Percentiles rank a stretch among this genome's conserved stretches.
These are phyloP conservation scores for Acrossocheilus wenchowensis DNA, from an alignment of 2,797 vertebrate genomes.

Conservation along the genomic window DNA sequence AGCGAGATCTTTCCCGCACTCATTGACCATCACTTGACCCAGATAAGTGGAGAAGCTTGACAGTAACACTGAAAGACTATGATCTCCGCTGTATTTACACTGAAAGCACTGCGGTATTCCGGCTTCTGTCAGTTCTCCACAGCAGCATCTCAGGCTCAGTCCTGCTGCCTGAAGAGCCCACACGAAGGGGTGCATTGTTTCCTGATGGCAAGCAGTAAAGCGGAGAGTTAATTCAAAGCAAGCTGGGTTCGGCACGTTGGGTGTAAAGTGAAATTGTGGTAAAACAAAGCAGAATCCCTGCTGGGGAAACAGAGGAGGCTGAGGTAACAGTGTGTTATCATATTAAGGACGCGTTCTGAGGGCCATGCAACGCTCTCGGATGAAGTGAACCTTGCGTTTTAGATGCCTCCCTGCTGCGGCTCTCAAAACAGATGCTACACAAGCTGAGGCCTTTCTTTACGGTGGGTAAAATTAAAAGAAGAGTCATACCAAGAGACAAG, in stretches of 20 bases:
- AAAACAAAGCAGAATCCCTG: slow-evolving; percentile 30
- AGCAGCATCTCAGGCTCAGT: slow-evolving; percentile 10
- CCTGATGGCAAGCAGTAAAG: slow-evolving; percentile 41
- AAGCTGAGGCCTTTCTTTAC: slow-evolving; percentile 33
- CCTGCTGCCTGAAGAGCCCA: slow-evolving; percentile 38
- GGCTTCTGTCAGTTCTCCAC: slow-evolving; percentile 18
- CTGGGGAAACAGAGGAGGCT: slow-evolving; percentile 20
- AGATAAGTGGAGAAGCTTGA: slow-evolving; percentile 33
- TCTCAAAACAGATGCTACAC: slow-evolving; percentile 41
- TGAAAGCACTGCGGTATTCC: background rate
- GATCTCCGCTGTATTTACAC: slow-evolving; percentile 8
- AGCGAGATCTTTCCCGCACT: background rate
- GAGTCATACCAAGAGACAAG: slow-evolving; percentile 27
- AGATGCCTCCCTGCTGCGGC: slow-evolving; percentile 49
- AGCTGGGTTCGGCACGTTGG: slow-evolving; percentile 30
- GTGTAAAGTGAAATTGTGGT: slow-evolving; percentile 45
- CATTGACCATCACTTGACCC: slow-evolving; percentile 42
- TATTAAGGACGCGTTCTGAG: slow-evolving; percentile 54
- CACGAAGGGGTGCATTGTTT: slow-evolving; percentile 54
- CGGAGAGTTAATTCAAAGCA: slow-evolving; percentile 51
- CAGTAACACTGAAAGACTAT: background rate
- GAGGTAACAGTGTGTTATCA: slow-evolving; percentile 49
- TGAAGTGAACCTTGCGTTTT: slow-evolving; percentile 50
- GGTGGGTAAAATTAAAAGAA: slow-evolving; percentile 54
- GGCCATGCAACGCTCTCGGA: slow-evolving; percentile 29